Conservation (phyloP, 2,113 vertebrate genomes). For the Apteryx mantelli region DNA sequence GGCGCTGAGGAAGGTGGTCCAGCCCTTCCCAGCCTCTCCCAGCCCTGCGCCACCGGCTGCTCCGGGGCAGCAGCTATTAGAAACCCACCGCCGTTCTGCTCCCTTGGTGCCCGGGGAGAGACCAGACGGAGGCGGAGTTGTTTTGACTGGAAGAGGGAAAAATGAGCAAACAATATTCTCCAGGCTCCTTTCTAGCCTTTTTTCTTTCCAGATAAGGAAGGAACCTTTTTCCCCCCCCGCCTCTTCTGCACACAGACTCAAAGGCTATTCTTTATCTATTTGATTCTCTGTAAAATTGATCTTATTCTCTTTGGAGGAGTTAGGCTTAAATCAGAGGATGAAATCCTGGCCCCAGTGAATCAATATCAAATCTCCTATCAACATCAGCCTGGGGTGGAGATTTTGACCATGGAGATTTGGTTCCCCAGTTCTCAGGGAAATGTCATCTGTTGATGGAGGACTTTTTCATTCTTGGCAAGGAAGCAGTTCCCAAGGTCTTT, state of each 20-base stretch:
- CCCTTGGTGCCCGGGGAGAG: fast-evolving
- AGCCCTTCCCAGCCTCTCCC: too few relatives aligned
- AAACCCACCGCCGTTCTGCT: not conserved
- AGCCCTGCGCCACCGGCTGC: too few relatives aligned
- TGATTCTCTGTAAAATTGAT: constrained; percentile 68
- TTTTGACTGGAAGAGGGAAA: constrained; percentile 47
- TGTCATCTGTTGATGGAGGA: not conserved
- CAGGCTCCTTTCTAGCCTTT: not conserved
- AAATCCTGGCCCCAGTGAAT: constrained; percentile 60
- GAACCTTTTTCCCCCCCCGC: not conserved
- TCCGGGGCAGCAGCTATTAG: not conserved
- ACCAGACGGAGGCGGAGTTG: constrained; percentile 12
- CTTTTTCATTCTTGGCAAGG: fast-evolving
- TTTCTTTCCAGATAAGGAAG: constrained; percentile 25
- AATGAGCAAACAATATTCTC: constrained; percentile 38
- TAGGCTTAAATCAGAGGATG: constrained; percentile 66
- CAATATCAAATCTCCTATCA: constrained; percentile 52
- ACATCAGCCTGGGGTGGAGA: not conserved
- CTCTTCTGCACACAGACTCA: not conserved
- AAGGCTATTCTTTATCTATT: constrained; percentile 66
- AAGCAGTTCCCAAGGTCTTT: not conserved
- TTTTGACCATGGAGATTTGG: not conserved
- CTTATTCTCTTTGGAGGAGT: constrained; percentile 71
- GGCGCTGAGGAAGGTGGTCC: not conserved
- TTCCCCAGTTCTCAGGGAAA: not conserved